Evolutionary conservation across 2,888 invertebrate genomes (phyloP).

Genomic region (Petrophora chlorosata): DNA sequence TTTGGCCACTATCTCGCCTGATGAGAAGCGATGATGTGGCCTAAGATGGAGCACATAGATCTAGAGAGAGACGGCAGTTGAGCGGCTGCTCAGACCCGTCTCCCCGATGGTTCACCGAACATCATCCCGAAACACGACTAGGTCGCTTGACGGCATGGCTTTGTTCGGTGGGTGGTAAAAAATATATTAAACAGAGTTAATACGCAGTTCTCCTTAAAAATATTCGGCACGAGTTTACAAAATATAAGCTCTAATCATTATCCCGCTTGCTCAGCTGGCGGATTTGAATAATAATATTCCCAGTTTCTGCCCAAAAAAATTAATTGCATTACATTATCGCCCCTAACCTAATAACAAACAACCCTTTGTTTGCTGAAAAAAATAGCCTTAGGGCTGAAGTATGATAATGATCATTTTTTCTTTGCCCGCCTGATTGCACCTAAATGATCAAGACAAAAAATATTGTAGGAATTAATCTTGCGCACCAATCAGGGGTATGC

Average conservation of each 20-base stretch:
- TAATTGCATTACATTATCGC: constrained; percentile 83
- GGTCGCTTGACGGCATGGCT: no score
- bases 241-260: constrained; percentile 61
- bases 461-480: constrained; percentile 80
- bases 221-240: constrained; percentile 23
- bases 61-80: no score
- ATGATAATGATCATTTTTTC: constrained; percentile 77
- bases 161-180: no score
- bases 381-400: constrained; percentile 82
- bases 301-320: constrained; percentile 66
- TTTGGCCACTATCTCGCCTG: no score
- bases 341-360: constrained; percentile 82
- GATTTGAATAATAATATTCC: constrained; percentile 79
- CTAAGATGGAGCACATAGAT: no score
- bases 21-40: no score
- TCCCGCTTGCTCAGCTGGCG: constrained; percentile 77
- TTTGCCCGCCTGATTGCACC: constrained; percentile 75
- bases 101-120: no score
- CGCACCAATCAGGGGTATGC: constrained; percentile 78
- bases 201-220: not conserved
- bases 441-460: constrained; percentile 81
- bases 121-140: no score
- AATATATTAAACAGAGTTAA: not conserved
- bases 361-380: constrained; percentile 81
- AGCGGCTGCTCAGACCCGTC: no score